Percentiles rank a stretch among this genome's conserved stretches.
These are phyloP conservation scores for Gephyroberyx darwinii DNA, from an alignment of 2,797 vertebrate species.

Conservation along the genomic window DNA sequence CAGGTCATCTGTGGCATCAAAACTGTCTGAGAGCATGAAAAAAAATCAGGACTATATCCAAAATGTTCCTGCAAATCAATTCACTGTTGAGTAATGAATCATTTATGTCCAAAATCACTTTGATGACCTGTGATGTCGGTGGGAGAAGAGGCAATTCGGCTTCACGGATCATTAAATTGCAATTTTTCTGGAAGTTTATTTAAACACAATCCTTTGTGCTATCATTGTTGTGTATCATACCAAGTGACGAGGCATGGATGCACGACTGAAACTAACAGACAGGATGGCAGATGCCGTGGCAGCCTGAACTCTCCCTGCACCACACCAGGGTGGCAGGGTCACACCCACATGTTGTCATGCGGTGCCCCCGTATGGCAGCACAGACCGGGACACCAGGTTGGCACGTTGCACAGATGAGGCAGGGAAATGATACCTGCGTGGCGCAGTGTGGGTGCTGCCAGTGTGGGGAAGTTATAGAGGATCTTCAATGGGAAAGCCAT, in stretches of 20 bases:
- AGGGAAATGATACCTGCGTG: not conserved
- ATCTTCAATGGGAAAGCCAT: constrained; percentile 2
- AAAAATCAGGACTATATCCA: not conserved
- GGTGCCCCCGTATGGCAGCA: constrained; percentile 38
- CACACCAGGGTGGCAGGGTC: not conserved
- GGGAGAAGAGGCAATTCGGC: not conserved
- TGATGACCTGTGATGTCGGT: not conserved
- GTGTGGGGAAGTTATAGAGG: constrained; percentile 23
- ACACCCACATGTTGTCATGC: constrained; percentile 35
- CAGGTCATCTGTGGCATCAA: not conserved
- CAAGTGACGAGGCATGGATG: not conserved
- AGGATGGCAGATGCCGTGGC: constrained; percentile 16
- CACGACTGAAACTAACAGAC: constrained; percentile 15
- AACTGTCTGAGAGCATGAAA: not conserved
- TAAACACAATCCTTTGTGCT: too few relatives aligned
- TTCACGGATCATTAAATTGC: not conserved
- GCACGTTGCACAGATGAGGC: not conserved
- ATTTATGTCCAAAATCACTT: not conserved
- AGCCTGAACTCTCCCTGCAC: constrained; percentile 28
- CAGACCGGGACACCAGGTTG: constrained; percentile 17
- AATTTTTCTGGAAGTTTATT: not conserved
- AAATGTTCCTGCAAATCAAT: too few relatives aligned
- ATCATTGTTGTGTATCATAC: too few relatives aligned
- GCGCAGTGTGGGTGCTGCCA: constrained; percentile 26
- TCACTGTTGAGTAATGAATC: too few relatives aligned